These are phyloP conservation scores for Gymnobelideus leadbeateri DNA, from an alignment of 2,113 vertebrate genomes.

Conservation along the genomic window DNA sequence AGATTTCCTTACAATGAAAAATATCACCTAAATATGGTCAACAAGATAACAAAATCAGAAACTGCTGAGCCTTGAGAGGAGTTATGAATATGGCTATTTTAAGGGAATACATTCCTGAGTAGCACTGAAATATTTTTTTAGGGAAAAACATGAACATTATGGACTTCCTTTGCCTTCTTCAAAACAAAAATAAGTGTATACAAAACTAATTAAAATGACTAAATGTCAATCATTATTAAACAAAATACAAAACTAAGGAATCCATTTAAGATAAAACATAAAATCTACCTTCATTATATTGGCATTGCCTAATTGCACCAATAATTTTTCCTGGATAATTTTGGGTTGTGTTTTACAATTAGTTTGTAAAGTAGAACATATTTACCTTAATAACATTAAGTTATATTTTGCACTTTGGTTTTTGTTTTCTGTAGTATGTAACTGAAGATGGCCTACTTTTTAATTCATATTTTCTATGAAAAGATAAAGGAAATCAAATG, in stretches of 20 bases:
- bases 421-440: slow-evolving; percentile 19
- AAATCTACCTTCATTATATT: slow-evolving; percentile 53
- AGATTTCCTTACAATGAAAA: slow-evolving; percentile 32
- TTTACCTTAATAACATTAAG: not conserved
- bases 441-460: not conserved
- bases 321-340: slow-evolving; percentile 56
- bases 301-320: slow-evolving; percentile 58
- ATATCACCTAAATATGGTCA: slow-evolving; percentile 27
- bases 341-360: slow-evolving; percentile 58
- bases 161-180: slow-evolving; percentile 43
- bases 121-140: slow-evolving; percentile 63
- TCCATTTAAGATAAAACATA: slow-evolving; percentile 41
- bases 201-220: slow-evolving; percentile 42
- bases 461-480: slow-evolving; percentile 14
- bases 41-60: slow-evolving; percentile 2
- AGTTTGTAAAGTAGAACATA: slow-evolving; percentile 17
- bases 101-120: not conserved
- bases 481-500: slow-evolving; percentile 36
- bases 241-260: slow-evolving; percentile 39
- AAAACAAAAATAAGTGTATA: slow-evolving; percentile 48
- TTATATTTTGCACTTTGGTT: not conserved
- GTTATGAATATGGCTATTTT: slow-evolving; percentile 1
- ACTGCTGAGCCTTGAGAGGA: slow-evolving; percentile 17
- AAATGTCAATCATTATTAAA: slow-evolving; percentile 47
- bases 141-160: slow-evolving; percentile 56